Percentiles rank a stretch among this genome's conserved stretches.
Conservation (phyloP, 2,797 vertebrate genomes). For the Microcaecilia unicolor region DNA sequence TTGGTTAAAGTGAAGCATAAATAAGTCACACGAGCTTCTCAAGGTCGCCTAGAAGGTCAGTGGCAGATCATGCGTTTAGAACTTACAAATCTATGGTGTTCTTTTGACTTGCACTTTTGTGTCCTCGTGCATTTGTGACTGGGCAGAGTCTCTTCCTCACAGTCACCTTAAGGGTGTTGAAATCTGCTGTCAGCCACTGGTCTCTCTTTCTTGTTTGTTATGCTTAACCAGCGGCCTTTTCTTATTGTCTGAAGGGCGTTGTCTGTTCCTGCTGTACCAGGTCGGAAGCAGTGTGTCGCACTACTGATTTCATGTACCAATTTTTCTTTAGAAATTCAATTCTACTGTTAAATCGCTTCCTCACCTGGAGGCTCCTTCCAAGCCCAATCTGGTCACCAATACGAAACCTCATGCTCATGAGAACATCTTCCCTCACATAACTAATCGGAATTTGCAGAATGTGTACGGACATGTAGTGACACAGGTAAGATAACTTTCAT, state of each 20-base stretch:
- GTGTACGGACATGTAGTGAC: background rate
- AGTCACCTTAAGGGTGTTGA: no score
- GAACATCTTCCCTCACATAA: conserved; percentile 28
- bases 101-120: no score
- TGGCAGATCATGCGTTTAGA: no score
- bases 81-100: no score
- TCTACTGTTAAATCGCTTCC: conserved; percentile 22
- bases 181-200: no score
- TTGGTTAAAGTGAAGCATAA: no score
- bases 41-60: no score
- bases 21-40: no score
- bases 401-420: conserved; percentile 6
- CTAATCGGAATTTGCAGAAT: conserved; percentile 24
- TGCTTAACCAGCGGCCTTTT: background rate
- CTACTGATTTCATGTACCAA: conserved; percentile 1
- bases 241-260: background rate
- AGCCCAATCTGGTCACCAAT: conserved; percentile 14
- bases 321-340: conserved; percentile 27
- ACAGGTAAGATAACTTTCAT: conserved; percentile 44
- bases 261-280: background rate
- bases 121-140: no score
- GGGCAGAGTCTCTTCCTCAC: no score
- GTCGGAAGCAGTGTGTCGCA: no score
- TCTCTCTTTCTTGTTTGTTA: conserved; percentile 4
- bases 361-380: conserved; percentile 33